Percentiles rank a stretch among this genome's conserved stretches.
phyloP scores from a whole-genome alignment of 2,888 invertebrate genomes.

The Aspidapion aeneum region DNA sequence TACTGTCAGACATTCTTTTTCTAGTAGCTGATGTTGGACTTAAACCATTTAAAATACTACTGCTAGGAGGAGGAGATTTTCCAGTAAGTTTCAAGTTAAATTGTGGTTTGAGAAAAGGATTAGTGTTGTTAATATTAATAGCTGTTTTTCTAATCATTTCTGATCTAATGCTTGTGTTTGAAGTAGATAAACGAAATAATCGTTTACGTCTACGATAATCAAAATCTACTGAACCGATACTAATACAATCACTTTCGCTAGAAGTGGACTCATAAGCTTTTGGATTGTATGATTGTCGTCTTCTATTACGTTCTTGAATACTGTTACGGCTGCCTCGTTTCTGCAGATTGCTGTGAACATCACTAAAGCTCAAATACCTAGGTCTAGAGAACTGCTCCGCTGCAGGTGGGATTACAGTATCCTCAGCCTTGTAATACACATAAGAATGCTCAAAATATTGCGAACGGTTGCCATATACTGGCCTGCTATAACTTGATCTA shows the following conservation, averaged over 20 bases:
- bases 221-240: slow-evolving; percentile 46
- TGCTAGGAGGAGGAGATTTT: slow-evolving; percentile 55
- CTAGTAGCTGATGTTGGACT: slow-evolving; percentile 51
- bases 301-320: slow-evolving; percentile 53
- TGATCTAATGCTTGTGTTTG: slow-evolving; percentile 46
- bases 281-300: slow-evolving; percentile 57
- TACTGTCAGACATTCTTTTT: slow-evolving; percentile 36
- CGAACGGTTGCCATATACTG: slow-evolving; percentile 30
- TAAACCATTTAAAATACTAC: slow-evolving; percentile 54
- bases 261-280: slow-evolving; percentile 54
- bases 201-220: slow-evolving; percentile 46
- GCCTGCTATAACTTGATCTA: slow-evolving; percentile 14
- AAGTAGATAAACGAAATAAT: slow-evolving; percentile 42
- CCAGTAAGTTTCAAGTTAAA: slow-evolving; percentile 44
- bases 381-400: slow-evolving; percentile 29
- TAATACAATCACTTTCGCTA: slow-evolving; percentile 50
- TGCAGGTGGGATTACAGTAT: neutral
- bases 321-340: slow-evolving; percentile 46
- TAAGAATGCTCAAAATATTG: slow-evolving; percentile 39
- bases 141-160: slow-evolving; percentile 42
- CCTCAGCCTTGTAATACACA: slow-evolving; percentile 38
- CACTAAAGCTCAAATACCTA: slow-evolving; percentile 38
- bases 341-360: slow-evolving; percentile 39
- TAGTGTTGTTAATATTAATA: slow-evolving; percentile 51
- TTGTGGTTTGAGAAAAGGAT: slow-evolving; percentile 46